Evolutionary conservation across 1,140 invertebrate genomes (phyloP).

Genomic region (Helicoverpa armigera): DNA sequence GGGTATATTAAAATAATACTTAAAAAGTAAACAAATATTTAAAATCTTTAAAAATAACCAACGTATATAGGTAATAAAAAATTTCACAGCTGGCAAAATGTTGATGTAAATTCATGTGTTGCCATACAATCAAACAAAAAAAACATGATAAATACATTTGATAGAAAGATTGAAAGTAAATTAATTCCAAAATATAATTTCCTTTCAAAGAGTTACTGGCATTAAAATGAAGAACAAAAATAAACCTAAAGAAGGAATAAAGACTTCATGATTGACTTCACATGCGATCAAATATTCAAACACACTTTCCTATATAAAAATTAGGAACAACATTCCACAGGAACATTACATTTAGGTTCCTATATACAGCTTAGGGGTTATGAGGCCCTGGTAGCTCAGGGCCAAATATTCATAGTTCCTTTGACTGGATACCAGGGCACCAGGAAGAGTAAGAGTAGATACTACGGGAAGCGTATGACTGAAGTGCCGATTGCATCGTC

Average conservation of each 20-base stretch:
- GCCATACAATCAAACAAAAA: not conserved
- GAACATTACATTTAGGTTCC: constrained; percentile 18
- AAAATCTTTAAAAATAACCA: not conserved
- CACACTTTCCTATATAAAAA: not conserved
- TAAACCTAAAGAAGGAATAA: not conserved
- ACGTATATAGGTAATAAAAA: not conserved
- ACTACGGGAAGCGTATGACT: constrained; percentile 89
- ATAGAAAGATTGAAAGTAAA: not conserved
- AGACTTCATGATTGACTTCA: not conserved
- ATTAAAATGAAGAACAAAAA: not conserved
- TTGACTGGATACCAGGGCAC: constrained; percentile 4
- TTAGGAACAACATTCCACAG: constrained; percentile 42
- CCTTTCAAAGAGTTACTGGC: not conserved
- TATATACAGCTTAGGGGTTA: not conserved
- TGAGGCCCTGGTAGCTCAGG: not conserved
- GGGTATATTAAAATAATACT: not conserved
- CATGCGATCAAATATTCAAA: not conserved
- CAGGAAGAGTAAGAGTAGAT: constrained; percentile 20
- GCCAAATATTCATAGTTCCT: not conserved
- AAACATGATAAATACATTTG: not conserved
- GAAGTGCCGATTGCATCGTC: constrained; percentile 91
- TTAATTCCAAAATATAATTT: not conserved
- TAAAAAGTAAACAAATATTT: constrained; percentile 11
- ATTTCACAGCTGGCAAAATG: not conserved
- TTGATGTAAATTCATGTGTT: not conserved